Conservation (phyloP, 2,113 vertebrate genomes). For the Speoplatyrhinus poulsoni region DNA sequence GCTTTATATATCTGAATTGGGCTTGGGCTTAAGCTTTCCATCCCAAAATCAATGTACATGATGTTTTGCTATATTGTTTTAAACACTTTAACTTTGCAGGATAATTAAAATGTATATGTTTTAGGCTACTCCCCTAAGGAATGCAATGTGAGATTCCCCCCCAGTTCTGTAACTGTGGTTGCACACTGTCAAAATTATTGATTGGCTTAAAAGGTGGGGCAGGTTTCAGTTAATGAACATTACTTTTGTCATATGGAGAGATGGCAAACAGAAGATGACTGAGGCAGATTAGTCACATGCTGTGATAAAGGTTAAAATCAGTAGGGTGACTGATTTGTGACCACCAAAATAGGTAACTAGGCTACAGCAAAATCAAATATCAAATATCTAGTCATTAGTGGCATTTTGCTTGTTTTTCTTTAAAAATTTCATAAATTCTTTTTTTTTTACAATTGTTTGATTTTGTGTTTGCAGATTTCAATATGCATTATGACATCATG, state of each 20-base stretch:
- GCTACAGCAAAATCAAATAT: not conserved
- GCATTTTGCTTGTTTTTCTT: not conserved
- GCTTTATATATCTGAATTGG: no score
- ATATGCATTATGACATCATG: not conserved
- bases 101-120: no score
- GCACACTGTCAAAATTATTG: conserved; percentile 1
- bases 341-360: not conserved
- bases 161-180: not conserved
- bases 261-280: not conserved
- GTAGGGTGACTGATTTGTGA: not conserved
- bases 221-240: conserved; percentile 10
- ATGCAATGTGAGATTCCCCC: conserved; percentile 17
- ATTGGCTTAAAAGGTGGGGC: not conserved
- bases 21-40: no score
- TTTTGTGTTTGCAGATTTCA: not conserved
- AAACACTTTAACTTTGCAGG: no score
- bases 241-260: not conserved
- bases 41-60: no score
- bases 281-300: conserved; percentile 10
- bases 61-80: no score
- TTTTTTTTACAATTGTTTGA: not conserved
- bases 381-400: not conserved
- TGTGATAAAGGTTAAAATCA: not conserved
- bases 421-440: no score
- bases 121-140: not conserved